Percentiles rank a stretch among this genome's conserved stretches.
These are phyloP conservation scores for Drosophila peninsularis DNA, from an alignment of 2,888 invertebrate genomes.

Conservation along the genomic window DNA sequence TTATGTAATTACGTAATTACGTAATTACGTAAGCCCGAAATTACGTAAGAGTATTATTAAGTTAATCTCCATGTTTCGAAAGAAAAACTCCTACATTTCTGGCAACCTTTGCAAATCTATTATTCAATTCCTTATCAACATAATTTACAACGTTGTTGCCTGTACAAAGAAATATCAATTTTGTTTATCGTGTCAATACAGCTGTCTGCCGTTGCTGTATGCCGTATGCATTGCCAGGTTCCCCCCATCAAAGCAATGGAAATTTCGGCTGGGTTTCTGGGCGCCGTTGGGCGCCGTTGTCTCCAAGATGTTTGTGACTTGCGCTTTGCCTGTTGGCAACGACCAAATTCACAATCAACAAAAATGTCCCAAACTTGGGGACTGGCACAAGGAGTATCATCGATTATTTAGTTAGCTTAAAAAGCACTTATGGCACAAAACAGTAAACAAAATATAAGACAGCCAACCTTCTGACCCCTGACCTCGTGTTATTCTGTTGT, in stretches of 20 bases:
- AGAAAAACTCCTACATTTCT: too few relatives aligned
- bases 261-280: constrained; percentile 13
- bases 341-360: constrained; percentile 35
- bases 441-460: constrained; percentile 46
- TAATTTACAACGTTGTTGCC: constrained; percentile 4
- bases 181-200: constrained; percentile 62
- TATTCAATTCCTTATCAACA: not conserved
- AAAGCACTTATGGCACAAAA: constrained; percentile 48
- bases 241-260: not conserved
- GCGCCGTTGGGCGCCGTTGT: constrained; percentile 62
- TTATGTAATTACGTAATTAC: too few relatives aligned
- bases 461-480: constrained; percentile 19
- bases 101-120: not conserved
- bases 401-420: constrained; percentile 62
- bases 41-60: too few relatives aligned
- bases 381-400: constrained; percentile 40
- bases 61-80: too few relatives aligned
- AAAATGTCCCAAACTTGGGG: constrained; percentile 37
- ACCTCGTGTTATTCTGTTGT: constrained; percentile 4
- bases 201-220: constrained; percentile 10
- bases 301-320: constrained; percentile 36
- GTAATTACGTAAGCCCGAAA: too few relatives aligned
- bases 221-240: constrained; percentile 10
- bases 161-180: constrained; percentile 29
- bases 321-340: constrained; percentile 26